Conservation (phyloP, 2,888 invertebrate genomes). For the Agonopterix subpropinquella region DNA sequence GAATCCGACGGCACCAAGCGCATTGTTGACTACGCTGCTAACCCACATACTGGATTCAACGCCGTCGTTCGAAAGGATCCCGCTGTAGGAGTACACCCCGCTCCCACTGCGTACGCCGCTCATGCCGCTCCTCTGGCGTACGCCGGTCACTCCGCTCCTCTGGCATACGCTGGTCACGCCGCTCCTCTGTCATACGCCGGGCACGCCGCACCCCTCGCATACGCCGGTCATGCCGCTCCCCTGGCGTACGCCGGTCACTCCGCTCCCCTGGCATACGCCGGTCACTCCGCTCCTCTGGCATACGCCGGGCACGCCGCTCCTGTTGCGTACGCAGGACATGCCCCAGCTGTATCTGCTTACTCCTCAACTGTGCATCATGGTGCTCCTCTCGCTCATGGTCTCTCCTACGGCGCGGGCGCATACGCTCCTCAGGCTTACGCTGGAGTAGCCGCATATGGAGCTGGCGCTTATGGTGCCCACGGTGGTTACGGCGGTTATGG, state of each 20-base stretch:
- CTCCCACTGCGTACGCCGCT: slow-evolving; percentile 18
- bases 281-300: slow-evolving; percentile 16
- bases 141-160: slow-evolving; percentile 18
- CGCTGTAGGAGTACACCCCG: slow-evolving; percentile 21
- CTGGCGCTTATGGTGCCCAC: slow-evolving; percentile 2
- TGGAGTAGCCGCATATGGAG: slow-evolving; percentile 16
- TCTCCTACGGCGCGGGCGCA: slow-evolving; percentile 15
- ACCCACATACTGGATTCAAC: slow-evolving; percentile 64
- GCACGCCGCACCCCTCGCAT: slow-evolving; percentile 20
- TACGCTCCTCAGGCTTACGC: slow-evolving; percentile 8
- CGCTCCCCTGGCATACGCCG: slow-evolving; percentile 15
- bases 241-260: slow-evolving; percentile 8
- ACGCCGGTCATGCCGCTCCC: slow-evolving; percentile 12
- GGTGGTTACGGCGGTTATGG: slow-evolving; percentile 22
- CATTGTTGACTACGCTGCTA: slow-evolving; percentile 65
- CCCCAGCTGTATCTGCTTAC: slow-evolving; percentile 21
- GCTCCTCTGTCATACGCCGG: neutral
- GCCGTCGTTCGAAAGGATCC: slow-evolving; percentile 62
- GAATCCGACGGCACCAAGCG: slow-evolving; percentile 69
- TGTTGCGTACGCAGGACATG: slow-evolving; percentile 8
- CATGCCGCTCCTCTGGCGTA: slow-evolving; percentile 33
- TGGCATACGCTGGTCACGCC: slow-evolving; percentile 15
- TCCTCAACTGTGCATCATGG: slow-evolving; percentile 19
- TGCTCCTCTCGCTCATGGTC: slow-evolving; percentile 10
- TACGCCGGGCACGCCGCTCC: slow-evolving; percentile 16